Evolutionary conservation across 2,797 vertebrate species (phyloP).

Genomic region (Myotis pilosus): DNA sequence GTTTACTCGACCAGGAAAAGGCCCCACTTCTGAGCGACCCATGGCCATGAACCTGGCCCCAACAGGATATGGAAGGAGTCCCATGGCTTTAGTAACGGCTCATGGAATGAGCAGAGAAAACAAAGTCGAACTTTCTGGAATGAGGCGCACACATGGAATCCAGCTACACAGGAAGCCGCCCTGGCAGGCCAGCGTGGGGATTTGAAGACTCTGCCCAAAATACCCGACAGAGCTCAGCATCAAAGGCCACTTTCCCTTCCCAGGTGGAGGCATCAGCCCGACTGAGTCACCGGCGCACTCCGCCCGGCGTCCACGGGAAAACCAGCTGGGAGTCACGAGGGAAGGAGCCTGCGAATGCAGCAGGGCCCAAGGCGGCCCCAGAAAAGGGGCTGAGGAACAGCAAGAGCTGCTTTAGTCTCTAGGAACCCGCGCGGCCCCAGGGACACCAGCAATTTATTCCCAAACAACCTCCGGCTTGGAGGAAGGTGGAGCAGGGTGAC

Average conservation of each 20-base stretch:
- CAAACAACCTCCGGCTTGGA: not conserved
- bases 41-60: conserved; percentile 39
- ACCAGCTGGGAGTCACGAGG: not conserved
- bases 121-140: conserved; percentile 74
- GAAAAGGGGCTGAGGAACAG: not conserved
- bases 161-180: conserved; percentile 51
- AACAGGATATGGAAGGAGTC: conserved; percentile 73
- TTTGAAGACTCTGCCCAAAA: conserved; percentile 18
- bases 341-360: not conserved
- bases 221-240: not conserved
- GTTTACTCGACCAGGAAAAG: conserved; percentile 58
- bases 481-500: not conserved
- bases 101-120: conserved; percentile 73
- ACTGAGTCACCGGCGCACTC: not conserved
- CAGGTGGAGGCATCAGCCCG: not conserved
- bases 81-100: conserved; percentile 64
- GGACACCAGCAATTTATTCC: not conserved
- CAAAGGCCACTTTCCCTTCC: conserved; percentile 10
- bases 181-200: conserved; percentile 32
- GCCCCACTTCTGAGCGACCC: conserved; percentile 54
- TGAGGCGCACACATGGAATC: conserved; percentile 58
- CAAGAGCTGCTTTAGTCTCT: not conserved
- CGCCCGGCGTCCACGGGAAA: not conserved
- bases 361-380: not conserved
- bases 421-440: not conserved